phyloP scores from a whole-genome alignment of 2,797 vertebrate species.

The Lindbergichthys nudifrons region DNA sequence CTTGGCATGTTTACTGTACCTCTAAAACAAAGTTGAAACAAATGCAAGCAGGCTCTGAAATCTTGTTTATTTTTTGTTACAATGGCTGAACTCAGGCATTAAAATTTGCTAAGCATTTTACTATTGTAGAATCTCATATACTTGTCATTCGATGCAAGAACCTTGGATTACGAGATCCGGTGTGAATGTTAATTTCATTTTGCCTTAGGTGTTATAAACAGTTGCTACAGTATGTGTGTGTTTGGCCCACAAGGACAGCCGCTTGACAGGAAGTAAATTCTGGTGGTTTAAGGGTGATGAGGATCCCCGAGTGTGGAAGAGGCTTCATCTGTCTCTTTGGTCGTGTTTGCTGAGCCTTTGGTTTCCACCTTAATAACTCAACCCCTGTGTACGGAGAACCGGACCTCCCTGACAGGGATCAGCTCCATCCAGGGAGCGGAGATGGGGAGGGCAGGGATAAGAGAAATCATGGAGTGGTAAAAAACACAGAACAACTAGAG shows the following conservation, averaged over 20 bases:
- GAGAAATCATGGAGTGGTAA: conserved; percentile 33
- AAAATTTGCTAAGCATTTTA: conserved; percentile 35
- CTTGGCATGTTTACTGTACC: conserved; percentile 48
- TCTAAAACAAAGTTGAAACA: neutral
- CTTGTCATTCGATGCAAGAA: conserved; percentile 47
- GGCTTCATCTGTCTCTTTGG: conserved; percentile 69
- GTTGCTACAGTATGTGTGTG: conserved; percentile 10
- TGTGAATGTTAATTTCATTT: conserved; percentile 11
- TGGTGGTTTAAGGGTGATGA: conserved; percentile 64
- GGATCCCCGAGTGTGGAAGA: conserved; percentile 57
- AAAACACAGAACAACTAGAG: conserved; percentile 34
- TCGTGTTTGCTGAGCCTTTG: conserved; percentile 73
- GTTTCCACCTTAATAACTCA: conserved; percentile 73
- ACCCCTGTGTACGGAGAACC: conserved; percentile 31
- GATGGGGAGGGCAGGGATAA: conserved; percentile 10
- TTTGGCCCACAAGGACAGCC: conserved; percentile 9
- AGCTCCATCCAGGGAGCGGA: conserved; percentile 27
- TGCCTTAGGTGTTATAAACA: conserved; percentile 19
- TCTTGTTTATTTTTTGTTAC: conserved; percentile 50
- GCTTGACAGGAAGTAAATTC: conserved; percentile 66
- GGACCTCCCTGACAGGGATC: conserved; percentile 63
- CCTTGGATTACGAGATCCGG: conserved; percentile 8
- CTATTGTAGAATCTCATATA: conserved; percentile 32
- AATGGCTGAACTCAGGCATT: conserved; percentile 35
- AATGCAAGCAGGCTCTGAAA: conserved; percentile 12